These are phyloP conservation scores for Fragum whitleyi DNA, from an alignment of 2,888 invertebrate species.

Conservation along the genomic window DNA sequence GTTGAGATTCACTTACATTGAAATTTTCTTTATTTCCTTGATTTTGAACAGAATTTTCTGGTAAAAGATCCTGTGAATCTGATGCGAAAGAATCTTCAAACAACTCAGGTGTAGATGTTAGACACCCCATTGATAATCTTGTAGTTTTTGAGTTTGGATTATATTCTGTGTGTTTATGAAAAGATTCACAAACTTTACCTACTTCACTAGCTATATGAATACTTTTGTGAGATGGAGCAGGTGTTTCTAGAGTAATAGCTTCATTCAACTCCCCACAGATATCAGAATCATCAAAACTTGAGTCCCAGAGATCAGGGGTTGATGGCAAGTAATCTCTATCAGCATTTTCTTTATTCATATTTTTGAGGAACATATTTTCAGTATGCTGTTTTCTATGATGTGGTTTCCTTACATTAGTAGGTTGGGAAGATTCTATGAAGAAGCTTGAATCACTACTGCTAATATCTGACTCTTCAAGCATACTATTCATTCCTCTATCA, in stretches of 20 bases:
- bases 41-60: neutral
- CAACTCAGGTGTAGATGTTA: neutral
- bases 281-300: neutral
- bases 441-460: neutral
- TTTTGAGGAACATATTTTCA: neutral
- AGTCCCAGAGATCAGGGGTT: conserved; percentile 1
- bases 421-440: conserved; percentile 22
- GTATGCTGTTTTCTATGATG: too few species aligned
- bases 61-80: neutral
- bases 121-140: neutral
- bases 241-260: neutral
- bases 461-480: neutral
- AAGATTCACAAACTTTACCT: too few species aligned
- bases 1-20: neutral
- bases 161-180: too few species aligned
- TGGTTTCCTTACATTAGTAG: neutral
- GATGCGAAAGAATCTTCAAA: neutral
- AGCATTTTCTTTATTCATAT: neutral
- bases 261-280: neutral
- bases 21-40: neutral
- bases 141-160: too few species aligned
- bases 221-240: neutral
- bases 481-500: neutral
- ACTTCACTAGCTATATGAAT: neutral
- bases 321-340: neutral